phyloP scores from a whole-genome alignment of 2,888 invertebrate genomes.

The Dexiosoma caninum region DNA sequence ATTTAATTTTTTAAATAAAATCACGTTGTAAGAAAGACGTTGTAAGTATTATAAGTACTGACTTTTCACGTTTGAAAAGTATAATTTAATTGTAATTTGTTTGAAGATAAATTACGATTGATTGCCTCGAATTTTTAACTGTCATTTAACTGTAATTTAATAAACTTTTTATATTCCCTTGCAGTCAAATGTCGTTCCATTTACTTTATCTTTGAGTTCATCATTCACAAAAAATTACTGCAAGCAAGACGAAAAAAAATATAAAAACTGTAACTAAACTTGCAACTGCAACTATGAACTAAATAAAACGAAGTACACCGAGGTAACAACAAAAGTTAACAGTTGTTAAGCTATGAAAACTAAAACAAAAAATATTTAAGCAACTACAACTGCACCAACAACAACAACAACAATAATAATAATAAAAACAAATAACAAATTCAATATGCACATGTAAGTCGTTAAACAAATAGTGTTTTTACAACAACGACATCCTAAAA shows the following conservation, averaged over 20 bases:
- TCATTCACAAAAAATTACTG: constrained; percentile 5
- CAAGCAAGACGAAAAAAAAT: constrained; percentile 17
- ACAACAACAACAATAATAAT: background rate
- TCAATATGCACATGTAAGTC: background rate
- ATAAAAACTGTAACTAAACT: constrained; percentile 10
- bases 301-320: constrained; percentile 53
- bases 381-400: constrained; percentile 8
- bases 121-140: background rate
- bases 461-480: background rate
- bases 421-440: no score
- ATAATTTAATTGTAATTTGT: background rate
- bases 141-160: constrained; percentile 17
- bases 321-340: constrained; percentile 59
- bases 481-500: background rate
- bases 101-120: constrained; percentile 17
- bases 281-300: constrained; percentile 14
- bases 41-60: no score
- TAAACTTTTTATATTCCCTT: background rate
- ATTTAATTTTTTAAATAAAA: no score
- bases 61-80: background rate
- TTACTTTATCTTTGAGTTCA: constrained; percentile 19
- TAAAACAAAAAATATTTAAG: constrained; percentile 34
- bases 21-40: no score
- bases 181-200: constrained; percentile 29
- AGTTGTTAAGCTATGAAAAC: constrained; percentile 36